These are phyloP conservation scores for Rattus rattus DNA, from an alignment of 2,113 vertebrate genomes.

Conservation along the genomic window DNA sequence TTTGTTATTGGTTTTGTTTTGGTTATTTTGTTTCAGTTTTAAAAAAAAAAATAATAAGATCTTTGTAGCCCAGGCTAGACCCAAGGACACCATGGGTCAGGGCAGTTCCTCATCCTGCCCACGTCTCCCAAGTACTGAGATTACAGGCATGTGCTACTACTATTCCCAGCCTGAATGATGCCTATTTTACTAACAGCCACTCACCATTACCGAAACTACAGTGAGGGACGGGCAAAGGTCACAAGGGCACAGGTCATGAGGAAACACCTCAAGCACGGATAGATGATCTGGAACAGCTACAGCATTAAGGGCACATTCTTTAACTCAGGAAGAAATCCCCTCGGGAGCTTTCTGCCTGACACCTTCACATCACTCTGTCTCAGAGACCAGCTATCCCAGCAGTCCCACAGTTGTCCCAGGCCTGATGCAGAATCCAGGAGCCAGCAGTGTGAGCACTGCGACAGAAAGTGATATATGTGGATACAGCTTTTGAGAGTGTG, in stretches of 20 bases:
- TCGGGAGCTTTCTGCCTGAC: not conserved
- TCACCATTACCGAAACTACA: accelerated
- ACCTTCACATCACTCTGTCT: accelerated
- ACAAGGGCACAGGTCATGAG: too few species aligned
- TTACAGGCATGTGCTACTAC: accelerated
- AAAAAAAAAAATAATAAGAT: not conserved
- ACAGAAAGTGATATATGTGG: not conserved
- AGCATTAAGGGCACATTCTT: accelerated
- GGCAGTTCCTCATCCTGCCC: not conserved
- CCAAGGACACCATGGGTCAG: not conserved
- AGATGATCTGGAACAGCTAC: not conserved
- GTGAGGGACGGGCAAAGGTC: not conserved
- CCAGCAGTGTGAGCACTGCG: accelerated
- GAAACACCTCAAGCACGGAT: not conserved
- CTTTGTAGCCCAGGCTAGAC: not conserved
- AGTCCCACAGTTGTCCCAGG: not conserved
- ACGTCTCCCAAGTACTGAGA: not conserved
- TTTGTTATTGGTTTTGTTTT: not conserved
- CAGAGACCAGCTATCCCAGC: accelerated
- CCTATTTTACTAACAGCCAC: accelerated
- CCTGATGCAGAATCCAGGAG: not conserved
- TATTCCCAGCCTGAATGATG: accelerated
- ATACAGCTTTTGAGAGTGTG: not conserved
- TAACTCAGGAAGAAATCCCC: accelerated
- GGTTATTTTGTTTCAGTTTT: not conserved